Evolutionary conservation across 2,113 vertebrate species (phyloP).

Genomic region (Aphelocoma coerulescens): DNA sequence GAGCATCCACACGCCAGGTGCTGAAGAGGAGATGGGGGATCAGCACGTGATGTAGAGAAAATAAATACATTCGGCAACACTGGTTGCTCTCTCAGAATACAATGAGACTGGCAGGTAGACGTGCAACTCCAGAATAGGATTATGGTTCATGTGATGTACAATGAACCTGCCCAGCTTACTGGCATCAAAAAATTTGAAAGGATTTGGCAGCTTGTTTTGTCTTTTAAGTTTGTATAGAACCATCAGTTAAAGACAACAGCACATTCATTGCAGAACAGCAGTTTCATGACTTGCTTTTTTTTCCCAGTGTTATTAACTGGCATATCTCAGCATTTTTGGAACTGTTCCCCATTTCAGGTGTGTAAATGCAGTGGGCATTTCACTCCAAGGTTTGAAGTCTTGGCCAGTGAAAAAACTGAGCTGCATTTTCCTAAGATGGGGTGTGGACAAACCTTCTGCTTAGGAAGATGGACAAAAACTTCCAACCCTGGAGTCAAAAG

Average conservation of each 20-base stretch:
- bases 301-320: not conserved
- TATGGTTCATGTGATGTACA: not conserved
- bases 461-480: not conserved
- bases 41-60: not conserved
- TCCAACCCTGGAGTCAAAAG: not conserved
- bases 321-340: not conserved
- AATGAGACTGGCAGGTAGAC: not conserved
- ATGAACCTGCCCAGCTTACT: not conserved
- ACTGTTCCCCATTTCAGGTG: not conserved
- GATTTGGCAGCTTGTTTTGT: not conserved
- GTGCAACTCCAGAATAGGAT: not conserved
- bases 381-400: not conserved
- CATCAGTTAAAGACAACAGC: not conserved
- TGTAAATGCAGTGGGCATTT: not conserved
- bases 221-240: not conserved
- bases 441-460: not conserved
- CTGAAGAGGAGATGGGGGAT: not conserved
- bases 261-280: not conserved
- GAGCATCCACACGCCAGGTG: accelerated
- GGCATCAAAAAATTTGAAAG: not conserved
- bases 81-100: not conserved
- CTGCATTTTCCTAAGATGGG: not conserved
- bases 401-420: not conserved
- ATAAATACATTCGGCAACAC: not conserved
- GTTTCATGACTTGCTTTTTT: not conserved